Evolutionary conservation across 1,140 invertebrate species (phyloP).

Genomic region (Drosophila cardini): DNA sequence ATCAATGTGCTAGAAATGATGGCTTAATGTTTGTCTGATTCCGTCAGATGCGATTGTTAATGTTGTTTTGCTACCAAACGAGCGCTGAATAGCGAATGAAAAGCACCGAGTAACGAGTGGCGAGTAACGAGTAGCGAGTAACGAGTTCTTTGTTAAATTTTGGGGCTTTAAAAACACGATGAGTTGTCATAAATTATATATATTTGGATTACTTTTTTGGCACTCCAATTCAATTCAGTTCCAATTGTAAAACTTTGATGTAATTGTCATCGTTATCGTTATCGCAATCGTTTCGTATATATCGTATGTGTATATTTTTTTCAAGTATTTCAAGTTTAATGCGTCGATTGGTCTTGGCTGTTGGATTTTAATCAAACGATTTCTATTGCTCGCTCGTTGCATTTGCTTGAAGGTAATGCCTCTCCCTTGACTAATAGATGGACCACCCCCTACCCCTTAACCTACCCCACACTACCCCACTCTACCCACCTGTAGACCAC

Average conservation of each 20-base stretch:
- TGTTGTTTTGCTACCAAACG: background rate
- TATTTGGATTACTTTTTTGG: slow-evolving; percentile 1
- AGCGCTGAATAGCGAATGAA: background rate
- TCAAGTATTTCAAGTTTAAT: slow-evolving; percentile 70
- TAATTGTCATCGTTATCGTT: slow-evolving; percentile 26
- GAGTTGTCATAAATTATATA: slow-evolving; percentile 38
- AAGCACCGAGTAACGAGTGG: background rate
- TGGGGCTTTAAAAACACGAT: slow-evolving; percentile 7
- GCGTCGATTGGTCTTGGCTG: slow-evolving; percentile 61
- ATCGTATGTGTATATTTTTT: slow-evolving; percentile 38
- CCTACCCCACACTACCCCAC: too few species aligned
- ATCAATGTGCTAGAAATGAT: background rate
- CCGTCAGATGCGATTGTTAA: too few species aligned
- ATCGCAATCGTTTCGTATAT: slow-evolving; percentile 14
- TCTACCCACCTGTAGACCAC: background rate
- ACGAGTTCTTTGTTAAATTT: background rate
- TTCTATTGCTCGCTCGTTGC: slow-evolving; percentile 66
- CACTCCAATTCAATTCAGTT: background rate
- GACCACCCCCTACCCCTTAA: background rate
- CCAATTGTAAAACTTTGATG: slow-evolving; percentile 9
- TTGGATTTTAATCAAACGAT: slow-evolving; percentile 64
- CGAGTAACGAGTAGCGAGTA: background rate
- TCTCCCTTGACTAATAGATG: background rate
- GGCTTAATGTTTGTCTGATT: background rate
- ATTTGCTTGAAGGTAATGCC: slow-evolving; percentile 43